Evolutionary conservation across 2,797 vertebrate genomes (phyloP).

Genomic region (Meriones psammophilus): DNA sequence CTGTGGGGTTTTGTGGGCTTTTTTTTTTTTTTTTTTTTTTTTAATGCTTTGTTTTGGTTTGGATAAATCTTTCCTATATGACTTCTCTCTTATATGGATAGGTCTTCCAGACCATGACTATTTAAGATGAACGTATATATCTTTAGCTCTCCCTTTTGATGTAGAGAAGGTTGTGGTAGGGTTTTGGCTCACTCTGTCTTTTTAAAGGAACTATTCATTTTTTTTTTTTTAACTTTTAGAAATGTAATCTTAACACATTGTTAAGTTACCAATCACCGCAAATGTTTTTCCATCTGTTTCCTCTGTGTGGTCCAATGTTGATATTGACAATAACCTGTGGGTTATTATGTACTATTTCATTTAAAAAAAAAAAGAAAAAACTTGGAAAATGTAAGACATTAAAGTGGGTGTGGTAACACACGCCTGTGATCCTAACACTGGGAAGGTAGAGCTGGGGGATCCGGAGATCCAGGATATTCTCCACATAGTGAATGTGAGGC

Average conservation of each 20-base stretch:
- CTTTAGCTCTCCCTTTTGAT: constrained; percentile 42
- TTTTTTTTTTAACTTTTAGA: constrained; percentile 14
- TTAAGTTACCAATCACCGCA: constrained; percentile 66
- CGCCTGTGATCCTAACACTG: not conserved
- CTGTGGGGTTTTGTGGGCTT: not conserved
- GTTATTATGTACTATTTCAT: constrained; percentile 22
- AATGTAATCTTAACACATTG: constrained; percentile 51
- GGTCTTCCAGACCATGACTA: not conserved
- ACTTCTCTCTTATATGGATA: not conserved
- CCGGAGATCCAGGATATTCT: not conserved
- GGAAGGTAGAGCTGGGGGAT: not conserved
- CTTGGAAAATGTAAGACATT: not conserved
- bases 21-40: too few species aligned
- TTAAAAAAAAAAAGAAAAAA: not conserved
- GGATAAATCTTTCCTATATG: not conserved
- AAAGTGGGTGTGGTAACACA: not conserved
- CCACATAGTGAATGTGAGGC: not conserved
- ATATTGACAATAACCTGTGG: constrained; percentile 47
- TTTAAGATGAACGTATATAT: constrained; percentile 32
- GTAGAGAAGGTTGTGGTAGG: constrained; percentile 41
- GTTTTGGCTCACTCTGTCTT: constrained; percentile 68
- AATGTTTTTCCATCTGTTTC: constrained; percentile 76
- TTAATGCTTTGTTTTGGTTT: not conserved
- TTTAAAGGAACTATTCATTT: constrained; percentile 44
- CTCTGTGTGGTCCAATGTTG: not conserved